Evolutionary conservation across 2,888 invertebrate genomes (phyloP), one percentile per base, ranked within the genome.

Genomic region (Trichopria drosophilae): DNA sequence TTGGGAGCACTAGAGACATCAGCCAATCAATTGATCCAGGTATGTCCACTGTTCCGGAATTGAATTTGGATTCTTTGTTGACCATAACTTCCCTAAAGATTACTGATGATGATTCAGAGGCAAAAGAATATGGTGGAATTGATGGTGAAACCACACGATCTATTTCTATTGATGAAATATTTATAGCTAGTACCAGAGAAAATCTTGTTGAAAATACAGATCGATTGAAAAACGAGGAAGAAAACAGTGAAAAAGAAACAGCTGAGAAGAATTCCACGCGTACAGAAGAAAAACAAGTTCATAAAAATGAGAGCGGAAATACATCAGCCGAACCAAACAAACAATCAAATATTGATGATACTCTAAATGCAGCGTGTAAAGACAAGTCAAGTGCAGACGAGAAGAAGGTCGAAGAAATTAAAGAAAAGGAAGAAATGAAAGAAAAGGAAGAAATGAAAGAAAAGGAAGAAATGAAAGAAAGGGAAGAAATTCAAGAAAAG

Each of bases 61-160:
- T 73, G 39, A 71, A 74, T 48, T 56, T 74, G 13, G 69, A 73
- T 42, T 69, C 71, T 10, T 60, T 74, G 10, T 54, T 62, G 5
- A 71, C 73, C 1, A 61, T 70, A 7, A 71, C 72, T 0, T 71
- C 72, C 0, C 67, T 69, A 28, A 65, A 64, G 41, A 59, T 66
- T 52, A 56, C 61, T 23, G 55, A 64, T 10, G 60, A 63, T 23
- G 59, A 67, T 5, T n/a, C 13, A 6, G 60, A 46, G 4, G 48
- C 51, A 34, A 43, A 40, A 29, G 45, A 32, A 5, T 34, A 39
- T 15, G 47, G 41, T 10, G 45, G 18, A 24, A 40, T 26, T 4
- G 26, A 23, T 3, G 29, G 28, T 12, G 36, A 49, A n/a, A n/a
- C n/a, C n/a, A n/a, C n/a, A n/a, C n/a, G n/a, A n/a, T n/a, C n/a